A percentile compares a stretch with the other conserved stretches of the same genome.
Evolutionary conservation across 2,113 vertebrate genomes (phyloP).

Genomic region (Etia nguti): DNA sequence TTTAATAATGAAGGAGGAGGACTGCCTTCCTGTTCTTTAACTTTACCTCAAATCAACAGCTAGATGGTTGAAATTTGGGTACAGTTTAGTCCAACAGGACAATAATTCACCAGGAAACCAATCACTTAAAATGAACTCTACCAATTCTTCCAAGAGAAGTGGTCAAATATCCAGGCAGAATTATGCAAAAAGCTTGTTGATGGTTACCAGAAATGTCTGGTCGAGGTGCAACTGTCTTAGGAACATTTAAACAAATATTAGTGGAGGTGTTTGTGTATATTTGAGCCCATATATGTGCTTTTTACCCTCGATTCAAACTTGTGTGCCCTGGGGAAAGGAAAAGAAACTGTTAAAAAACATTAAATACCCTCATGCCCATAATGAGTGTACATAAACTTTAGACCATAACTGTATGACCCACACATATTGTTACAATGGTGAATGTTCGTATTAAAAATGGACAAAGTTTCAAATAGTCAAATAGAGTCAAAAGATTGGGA

Average conservation of each 20-base stretch:
- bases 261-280: neutral
- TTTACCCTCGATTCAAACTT: neutral
- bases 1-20: neutral
- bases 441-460: neutral
- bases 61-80: neutral
- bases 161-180: neutral
- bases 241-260: neutral
- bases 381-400: neutral
- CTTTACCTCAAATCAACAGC: too few species aligned
- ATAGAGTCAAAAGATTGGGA: neutral
- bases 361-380: neutral
- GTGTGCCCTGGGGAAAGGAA: neutral
- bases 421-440: neutral
- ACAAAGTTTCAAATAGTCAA: neutral
- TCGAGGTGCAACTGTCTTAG: neutral
- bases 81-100: neutral
- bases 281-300: neutral
- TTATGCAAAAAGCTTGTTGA: neutral
- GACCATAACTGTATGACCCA: neutral
- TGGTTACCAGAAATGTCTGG: neutral
- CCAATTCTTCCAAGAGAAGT: accelerated
- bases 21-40: too few species aligned
- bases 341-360: neutral
- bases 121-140: neutral
- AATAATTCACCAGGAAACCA: neutral